Evolutionary conservation across 2,888 invertebrate species (phyloP).

Genomic region (Callyntrura guangdongensis): DNA sequence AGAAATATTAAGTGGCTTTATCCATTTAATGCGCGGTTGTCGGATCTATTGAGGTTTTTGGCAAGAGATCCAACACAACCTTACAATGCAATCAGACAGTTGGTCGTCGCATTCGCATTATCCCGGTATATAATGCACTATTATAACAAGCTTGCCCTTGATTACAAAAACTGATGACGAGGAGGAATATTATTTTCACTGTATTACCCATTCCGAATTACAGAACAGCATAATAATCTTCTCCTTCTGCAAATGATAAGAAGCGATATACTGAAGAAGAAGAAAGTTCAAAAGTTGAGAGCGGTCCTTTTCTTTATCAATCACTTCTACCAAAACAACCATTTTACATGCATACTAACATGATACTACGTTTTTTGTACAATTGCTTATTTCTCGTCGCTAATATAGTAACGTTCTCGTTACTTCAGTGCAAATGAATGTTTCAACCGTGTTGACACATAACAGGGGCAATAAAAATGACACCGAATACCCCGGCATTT

Average conservation of each 20-base stretch:
- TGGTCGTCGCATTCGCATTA: not conserved
- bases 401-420: not conserved
- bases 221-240: not conserved
- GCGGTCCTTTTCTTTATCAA: not conserved
- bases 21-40: constrained; percentile 19
- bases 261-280: not conserved
- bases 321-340: not conserved
- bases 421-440: constrained; percentile 42
- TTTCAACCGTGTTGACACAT: constrained; percentile 16
- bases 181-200: constrained; percentile 48
- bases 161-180: constrained; percentile 41
- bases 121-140: not conserved
- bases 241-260: not conserved
- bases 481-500: constrained; percentile 20
- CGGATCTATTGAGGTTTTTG: constrained; percentile 27
- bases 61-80: constrained; percentile 11
- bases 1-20: not conserved
- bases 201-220: constrained; percentile 21
- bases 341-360: not conserved
- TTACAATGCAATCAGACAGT: constrained; percentile 16
- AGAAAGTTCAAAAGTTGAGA: constrained; percentile 42
- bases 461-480: constrained; percentile 51
- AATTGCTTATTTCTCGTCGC: not conserved
- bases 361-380: not conserved
- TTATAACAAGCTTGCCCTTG: constrained; percentile 22